Conservation (phyloP, 1,140 invertebrate genomes). For the Steinernema feltiae region DNA sequence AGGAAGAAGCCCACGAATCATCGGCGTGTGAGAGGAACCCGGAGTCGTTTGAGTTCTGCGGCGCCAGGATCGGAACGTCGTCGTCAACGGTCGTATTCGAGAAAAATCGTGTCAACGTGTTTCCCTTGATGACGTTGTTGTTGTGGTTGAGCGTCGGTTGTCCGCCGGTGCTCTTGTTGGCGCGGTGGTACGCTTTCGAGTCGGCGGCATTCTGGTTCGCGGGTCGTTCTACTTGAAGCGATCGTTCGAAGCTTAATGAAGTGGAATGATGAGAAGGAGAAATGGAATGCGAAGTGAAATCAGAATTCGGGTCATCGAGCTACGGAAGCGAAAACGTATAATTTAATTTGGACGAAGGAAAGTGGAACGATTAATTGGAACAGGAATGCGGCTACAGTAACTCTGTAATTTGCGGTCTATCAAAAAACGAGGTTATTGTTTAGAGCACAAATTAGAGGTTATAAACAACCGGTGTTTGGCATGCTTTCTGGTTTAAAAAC, state of each 20-base stretch:
- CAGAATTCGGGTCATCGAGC: slow-evolving; percentile 9
- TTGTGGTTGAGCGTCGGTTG: background rate
- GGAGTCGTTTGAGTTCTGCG: slow-evolving; percentile 40
- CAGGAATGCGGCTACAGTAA: too few species aligned
- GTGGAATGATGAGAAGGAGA: background rate
- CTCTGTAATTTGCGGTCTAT: too few species aligned
- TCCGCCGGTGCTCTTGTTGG: background rate
- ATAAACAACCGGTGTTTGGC: too few species aligned
- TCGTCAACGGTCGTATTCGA: slow-evolving; percentile 20
- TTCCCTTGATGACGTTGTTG: background rate
- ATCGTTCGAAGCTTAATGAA: slow-evolving; percentile 44
- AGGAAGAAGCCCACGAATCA: slow-evolving; percentile 33
- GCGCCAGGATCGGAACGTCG: slow-evolving; percentile 6
- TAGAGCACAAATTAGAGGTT: too few species aligned
- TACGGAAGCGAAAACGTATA: background rate
- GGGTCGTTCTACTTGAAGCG: slow-evolving; percentile 47
- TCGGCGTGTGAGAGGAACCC: slow-evolving; percentile 30
- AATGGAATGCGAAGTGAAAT: background rate
- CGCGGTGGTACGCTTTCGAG: background rate
- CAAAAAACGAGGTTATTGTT: too few species aligned
- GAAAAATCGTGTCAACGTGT: background rate
- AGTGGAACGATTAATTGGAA: too few species aligned
- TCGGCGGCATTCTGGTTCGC: background rate
- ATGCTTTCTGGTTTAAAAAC: too few species aligned
- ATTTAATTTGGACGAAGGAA: too few species aligned